Evolutionary conservation across 2,113 vertebrate species (phyloP).

Genomic region (Saguinus imperator): DNA sequence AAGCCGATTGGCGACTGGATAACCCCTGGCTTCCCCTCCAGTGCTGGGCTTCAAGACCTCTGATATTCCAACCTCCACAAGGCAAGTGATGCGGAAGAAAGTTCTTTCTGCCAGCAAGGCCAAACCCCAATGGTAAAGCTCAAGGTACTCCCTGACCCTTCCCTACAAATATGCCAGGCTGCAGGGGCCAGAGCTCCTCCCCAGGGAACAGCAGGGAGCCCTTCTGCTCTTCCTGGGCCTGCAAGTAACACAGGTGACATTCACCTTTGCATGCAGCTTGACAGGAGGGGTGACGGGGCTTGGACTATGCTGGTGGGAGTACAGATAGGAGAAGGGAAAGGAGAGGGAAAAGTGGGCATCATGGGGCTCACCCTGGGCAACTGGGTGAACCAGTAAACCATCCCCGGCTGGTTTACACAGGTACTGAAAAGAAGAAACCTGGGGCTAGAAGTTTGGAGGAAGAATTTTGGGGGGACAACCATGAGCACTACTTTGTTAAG

Average conservation of each 20-base stretch:
- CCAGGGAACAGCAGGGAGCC: not conserved
- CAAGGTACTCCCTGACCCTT: not conserved
- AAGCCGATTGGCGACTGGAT: not conserved
- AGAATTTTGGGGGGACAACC: not conserved
- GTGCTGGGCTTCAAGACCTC: not conserved
- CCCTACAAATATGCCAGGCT: not conserved
- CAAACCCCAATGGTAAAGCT: not conserved
- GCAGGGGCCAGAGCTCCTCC: not conserved
- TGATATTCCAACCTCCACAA: not conserved
- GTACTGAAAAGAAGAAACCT: not conserved
- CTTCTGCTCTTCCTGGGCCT: not conserved
- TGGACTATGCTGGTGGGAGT: no score
- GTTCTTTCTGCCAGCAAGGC: not conserved
- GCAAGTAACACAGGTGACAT: not conserved
- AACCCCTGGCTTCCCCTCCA: not conserved
- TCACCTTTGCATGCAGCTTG: not conserved
- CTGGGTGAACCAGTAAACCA: no score
- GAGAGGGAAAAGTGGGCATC: not conserved
- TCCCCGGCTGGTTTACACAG: no score
- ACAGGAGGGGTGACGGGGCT: fast-evolving
- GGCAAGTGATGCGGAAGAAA: not conserved
- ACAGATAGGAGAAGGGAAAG: not conserved
- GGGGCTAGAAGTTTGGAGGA: not conserved
- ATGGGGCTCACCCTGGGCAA: not conserved
- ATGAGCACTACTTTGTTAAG: not conserved